Evolutionary conservation across 2,113 vertebrate genomes (phyloP).

Genomic region (Australoheros scitulus): DNA sequence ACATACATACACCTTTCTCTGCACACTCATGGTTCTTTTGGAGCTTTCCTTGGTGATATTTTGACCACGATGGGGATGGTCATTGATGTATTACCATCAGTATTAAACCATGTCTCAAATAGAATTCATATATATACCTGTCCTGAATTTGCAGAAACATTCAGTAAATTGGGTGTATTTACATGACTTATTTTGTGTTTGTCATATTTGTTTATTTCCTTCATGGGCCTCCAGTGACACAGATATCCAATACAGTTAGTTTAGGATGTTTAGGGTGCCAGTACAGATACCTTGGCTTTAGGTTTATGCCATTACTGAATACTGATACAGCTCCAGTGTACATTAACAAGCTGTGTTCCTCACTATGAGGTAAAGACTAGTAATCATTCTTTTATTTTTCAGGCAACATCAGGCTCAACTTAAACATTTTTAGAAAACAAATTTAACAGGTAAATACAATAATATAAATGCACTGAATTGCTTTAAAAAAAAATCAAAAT

Average conservation of each 20-base stretch:
- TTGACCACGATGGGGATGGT: not conserved
- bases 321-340: not conserved
- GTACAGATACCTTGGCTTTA: not conserved
- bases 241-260: not conserved
- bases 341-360: not conserved
- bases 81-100: not conserved
- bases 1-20: not conserved
- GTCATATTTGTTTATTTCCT: not conserved
- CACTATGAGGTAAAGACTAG: not conserved
- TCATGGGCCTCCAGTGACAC: not conserved
- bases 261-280: not conserved
- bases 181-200: not conserved
- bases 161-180: not conserved
- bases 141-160: not conserved
- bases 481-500: not conserved
- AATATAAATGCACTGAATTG: not conserved
- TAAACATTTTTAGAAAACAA: not conserved
- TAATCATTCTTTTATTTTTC: not conserved
- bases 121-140: not conserved
- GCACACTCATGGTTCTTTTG: not conserved
- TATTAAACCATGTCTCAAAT: not conserved
- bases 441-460: not conserved
- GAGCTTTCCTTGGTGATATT: constrained; percentile 11
- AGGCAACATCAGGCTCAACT: not conserved
- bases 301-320: not conserved